Conservation (phyloP, 2,888 invertebrate species). For the Melanostoma scalare region DNA sequence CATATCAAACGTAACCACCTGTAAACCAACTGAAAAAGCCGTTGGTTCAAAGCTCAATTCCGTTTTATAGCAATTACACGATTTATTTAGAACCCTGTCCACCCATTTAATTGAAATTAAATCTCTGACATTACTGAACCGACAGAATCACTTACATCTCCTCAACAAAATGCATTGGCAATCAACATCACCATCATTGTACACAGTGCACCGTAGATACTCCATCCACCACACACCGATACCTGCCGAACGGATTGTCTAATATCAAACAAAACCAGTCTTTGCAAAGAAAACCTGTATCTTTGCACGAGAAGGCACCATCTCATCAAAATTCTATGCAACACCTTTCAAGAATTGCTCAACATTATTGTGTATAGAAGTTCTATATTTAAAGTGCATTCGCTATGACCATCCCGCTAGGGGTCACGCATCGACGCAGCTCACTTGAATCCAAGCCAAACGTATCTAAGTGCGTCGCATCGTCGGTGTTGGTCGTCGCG, state of each 20-base stretch:
- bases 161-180: constrained; percentile 28
- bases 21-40: constrained; percentile 24
- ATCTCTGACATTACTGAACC: constrained; percentile 61
- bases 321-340: constrained; percentile 61
- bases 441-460: constrained; percentile 24
- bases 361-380: neutral
- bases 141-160: constrained; percentile 51
- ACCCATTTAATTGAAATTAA: constrained; percentile 62
- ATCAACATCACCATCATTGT: constrained; percentile 4
- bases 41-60: constrained; percentile 42
- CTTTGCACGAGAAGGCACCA: constrained; percentile 18
- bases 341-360: constrained; percentile 48
- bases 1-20: constrained; percentile 27
- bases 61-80: constrained; percentile 43
- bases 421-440: constrained; percentile 46
- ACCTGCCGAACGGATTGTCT: constrained; percentile 19
- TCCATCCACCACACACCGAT: too few species aligned
- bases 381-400: constrained; percentile 30
- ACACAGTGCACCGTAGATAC: constrained; percentile 2
- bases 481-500: neutral
- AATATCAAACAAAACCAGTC: constrained; percentile 53
- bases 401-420: constrained; percentile 45
- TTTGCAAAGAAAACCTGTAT: constrained; percentile 54
- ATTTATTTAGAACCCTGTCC: constrained; percentile 34
- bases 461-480: constrained; percentile 49